A percentile compares a stretch with the other conserved stretches of the same genome.
These are phyloP conservation scores for Brachyhypopomus gauderio DNA, from an alignment of 2,113 vertebrate genomes.

Conservation along the genomic window DNA sequence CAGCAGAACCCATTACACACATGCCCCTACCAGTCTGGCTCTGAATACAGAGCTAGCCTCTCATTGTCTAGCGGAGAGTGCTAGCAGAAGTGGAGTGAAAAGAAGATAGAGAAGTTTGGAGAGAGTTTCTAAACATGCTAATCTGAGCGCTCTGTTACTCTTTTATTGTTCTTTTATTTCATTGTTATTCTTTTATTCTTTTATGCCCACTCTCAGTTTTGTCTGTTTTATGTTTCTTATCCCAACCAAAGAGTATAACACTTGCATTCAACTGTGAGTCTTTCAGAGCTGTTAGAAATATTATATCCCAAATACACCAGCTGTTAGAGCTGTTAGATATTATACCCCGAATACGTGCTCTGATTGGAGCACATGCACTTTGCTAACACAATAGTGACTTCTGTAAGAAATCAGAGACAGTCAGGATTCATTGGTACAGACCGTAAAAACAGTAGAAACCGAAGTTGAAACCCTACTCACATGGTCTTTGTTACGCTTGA, in stretches of 20 bases:
- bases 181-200: neutral
- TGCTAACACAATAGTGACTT: neutral
- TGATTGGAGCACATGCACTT: constrained; percentile 15
- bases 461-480: constrained; percentile 5
- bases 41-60: constrained; percentile 70
- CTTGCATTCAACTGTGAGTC: constrained; percentile 6
- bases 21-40: constrained; percentile 70
- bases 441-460: neutral
- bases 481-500: neutral
- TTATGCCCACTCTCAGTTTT: constrained; percentile 10
- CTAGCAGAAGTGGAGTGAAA: constrained; percentile 37
- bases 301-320: too few relatives aligned
- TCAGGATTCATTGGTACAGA: neutral
- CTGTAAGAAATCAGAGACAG: constrained; percentile 9
- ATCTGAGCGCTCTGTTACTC: constrained; percentile 5
- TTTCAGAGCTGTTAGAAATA: constrained; percentile 2
- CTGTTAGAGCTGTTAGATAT: neutral
- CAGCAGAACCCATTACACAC: constrained; percentile 45
- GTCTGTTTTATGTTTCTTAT: constrained; percentile 29
- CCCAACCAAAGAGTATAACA: constrained; percentile 46
- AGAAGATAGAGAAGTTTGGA: constrained; percentile 3
- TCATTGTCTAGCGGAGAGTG: constrained; percentile 59
- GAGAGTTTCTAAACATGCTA: constrained; percentile 2
- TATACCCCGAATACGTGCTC: neutral
- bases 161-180: neutral